These are phyloP conservation scores for Pristionchus entomophagus DNA, from an alignment of 2,888 invertebrate genomes.

Conservation along the genomic window DNA sequence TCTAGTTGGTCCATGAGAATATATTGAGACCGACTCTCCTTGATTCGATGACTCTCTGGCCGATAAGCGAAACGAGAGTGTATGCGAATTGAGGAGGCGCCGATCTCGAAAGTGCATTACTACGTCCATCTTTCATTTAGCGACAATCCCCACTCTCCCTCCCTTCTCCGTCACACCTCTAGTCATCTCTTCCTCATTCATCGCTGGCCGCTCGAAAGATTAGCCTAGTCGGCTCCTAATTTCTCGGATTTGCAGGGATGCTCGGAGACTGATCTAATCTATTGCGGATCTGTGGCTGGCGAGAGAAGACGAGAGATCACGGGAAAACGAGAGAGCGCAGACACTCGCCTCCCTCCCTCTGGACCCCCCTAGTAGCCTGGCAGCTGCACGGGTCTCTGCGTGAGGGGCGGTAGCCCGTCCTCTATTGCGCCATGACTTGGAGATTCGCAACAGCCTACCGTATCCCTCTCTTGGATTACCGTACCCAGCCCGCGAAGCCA, in stretches of 20 bases:
- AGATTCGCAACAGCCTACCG: too few species aligned
- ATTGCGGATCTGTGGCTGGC: background rate
- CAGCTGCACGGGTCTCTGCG: background rate
- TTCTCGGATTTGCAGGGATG: too few species aligned
- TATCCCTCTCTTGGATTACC: background rate
- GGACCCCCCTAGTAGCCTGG: background rate
- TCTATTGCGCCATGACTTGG: background rate
- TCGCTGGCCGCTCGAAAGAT: background rate
- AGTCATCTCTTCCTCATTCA: background rate
- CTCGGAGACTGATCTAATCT: constrained; percentile 18
- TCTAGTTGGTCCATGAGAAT: too few species aligned
- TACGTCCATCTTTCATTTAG: background rate
- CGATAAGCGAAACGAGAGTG: too few species aligned
- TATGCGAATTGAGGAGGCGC: too few species aligned
- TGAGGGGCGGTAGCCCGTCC: background rate
- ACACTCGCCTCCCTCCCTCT: background rate
- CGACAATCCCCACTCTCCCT: too few species aligned
- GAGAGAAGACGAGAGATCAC: background rate
- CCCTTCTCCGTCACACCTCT: background rate
- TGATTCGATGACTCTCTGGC: too few species aligned
- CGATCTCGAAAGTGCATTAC: too few species aligned
- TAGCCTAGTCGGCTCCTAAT: background rate
- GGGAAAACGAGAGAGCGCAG: background rate
- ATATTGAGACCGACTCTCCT: too few species aligned
- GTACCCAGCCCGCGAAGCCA: background rate